A percentile compares a stretch with the other conserved stretches of the same genome.
phyloP scores from a whole-genome alignment of 2,888 invertebrate species.

The Conomelus anceps region DNA sequence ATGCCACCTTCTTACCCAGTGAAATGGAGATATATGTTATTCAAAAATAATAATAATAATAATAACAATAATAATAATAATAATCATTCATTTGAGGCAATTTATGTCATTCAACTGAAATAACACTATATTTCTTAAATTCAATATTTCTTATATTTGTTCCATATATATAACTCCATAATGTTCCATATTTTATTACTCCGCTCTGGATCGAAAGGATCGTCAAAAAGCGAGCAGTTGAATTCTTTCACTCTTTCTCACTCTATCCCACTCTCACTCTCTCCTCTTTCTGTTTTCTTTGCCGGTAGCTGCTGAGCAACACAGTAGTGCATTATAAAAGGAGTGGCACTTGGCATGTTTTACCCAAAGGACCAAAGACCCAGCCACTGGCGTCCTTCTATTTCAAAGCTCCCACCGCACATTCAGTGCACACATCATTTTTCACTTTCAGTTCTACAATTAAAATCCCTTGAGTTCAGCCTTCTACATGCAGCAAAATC shows the following conservation, averaged over 20 bases:
- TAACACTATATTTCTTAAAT: too few relatives aligned
- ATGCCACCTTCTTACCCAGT: too few relatives aligned
- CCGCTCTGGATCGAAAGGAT: too few relatives aligned
- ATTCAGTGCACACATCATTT: conserved; percentile 20
- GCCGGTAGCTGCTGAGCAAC: neutral
- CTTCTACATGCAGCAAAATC: neutral
- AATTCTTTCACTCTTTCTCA: neutral
- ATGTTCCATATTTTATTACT: too few relatives aligned
- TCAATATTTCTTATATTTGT: too few relatives aligned
- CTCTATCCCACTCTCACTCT: neutral
- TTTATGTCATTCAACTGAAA: too few relatives aligned
- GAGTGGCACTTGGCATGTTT: neutral
- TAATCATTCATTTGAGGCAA: too few relatives aligned
- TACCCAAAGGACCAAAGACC: neutral
- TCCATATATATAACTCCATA: too few relatives aligned
- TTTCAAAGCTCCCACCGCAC: conserved; percentile 11
- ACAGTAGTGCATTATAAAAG: neutral
- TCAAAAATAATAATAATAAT: too few relatives aligned
- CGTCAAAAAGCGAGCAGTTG: too few relatives aligned
- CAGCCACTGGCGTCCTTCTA: neutral
- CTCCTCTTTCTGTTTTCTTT: neutral
- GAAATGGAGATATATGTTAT: too few relatives aligned
- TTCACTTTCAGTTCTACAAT: conserved; percentile 22
- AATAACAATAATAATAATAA: too few relatives aligned
- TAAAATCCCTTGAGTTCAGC: conserved; percentile 12